These are phyloP conservation scores for Tetropium fuscum DNA, from an alignment of 2,888 invertebrate genomes.

Conservation along the genomic window DNA sequence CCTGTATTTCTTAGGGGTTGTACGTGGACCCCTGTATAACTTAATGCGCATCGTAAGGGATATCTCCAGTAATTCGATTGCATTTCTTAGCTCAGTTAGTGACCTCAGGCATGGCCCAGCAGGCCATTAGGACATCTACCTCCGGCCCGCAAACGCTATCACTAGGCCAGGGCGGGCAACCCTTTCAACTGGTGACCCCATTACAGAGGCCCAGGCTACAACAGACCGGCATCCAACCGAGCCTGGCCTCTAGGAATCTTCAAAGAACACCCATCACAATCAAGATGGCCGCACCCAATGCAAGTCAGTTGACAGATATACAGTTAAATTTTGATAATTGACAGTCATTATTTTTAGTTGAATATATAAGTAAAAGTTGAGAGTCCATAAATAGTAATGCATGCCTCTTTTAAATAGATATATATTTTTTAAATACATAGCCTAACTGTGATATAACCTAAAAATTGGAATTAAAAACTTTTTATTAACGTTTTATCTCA, in stretches of 20 bases:
- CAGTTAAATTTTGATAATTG: constrained; percentile 60
- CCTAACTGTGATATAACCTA: constrained; percentile 45
- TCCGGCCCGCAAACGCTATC: constrained; percentile 57
- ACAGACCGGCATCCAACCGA: constrained; percentile 52
- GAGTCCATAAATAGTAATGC: constrained; percentile 44
- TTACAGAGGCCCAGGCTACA: constrained; percentile 60
- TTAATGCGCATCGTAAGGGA: neutral
- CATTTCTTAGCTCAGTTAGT: constrained; percentile 71
- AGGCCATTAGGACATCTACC: constrained; percentile 55
- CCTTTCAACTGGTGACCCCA: constrained; percentile 62
- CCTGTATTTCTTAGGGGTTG: no score
- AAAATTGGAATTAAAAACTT: constrained; percentile 35
- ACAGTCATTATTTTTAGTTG: constrained; percentile 40
- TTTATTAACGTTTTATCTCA: constrained; percentile 53
- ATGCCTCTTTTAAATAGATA: constrained; percentile 39
- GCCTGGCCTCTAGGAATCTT: constrained; percentile 56
- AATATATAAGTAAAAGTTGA: constrained; percentile 25
- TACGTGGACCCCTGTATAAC: no score
- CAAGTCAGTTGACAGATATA: constrained; percentile 66
- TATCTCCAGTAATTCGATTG: neutral
- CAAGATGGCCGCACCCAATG: constrained; percentile 62
- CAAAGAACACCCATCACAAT: constrained; percentile 63
- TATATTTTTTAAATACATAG: constrained; percentile 34
- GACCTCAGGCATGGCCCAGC: constrained; percentile 70
- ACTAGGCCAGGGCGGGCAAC: constrained; percentile 56